Percentiles rank a stretch among this genome's conserved stretches.
These are phyloP conservation scores for Orussus abietinus DNA, from an alignment of 1,140 invertebrate genomes.

Conservation along the genomic window DNA sequence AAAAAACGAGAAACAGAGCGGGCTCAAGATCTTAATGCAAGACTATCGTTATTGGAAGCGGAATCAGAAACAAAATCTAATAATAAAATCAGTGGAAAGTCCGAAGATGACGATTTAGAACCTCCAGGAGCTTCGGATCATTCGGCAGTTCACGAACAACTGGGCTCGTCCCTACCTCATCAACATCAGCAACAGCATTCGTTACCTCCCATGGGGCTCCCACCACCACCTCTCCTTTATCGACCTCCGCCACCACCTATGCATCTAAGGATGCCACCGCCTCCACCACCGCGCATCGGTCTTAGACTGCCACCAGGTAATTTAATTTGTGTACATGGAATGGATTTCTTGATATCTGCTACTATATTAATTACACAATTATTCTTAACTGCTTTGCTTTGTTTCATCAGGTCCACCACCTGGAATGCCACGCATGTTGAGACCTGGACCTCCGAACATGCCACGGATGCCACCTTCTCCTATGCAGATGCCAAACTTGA, in stretches of 20 bases:
- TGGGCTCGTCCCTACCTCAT: no score
- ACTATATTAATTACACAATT: constrained; percentile 8
- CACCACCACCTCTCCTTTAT: constrained; percentile 49
- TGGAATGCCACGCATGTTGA: constrained; percentile 58
- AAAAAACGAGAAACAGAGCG: constrained; percentile 67
- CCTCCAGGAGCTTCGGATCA: constrained; percentile 53
- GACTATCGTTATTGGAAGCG: constrained; percentile 47
- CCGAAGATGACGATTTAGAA: constrained; percentile 37
- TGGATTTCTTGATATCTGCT: constrained; percentile 4
- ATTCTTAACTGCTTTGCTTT: constrained; percentile 8
- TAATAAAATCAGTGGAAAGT: constrained; percentile 30
- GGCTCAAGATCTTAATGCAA: constrained; percentile 60
- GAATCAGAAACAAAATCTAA: constrained; percentile 31
- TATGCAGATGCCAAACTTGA: constrained; percentile 42
- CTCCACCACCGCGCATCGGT: constrained; percentile 54
- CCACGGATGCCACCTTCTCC: constrained; percentile 57
- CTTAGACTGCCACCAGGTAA: constrained; percentile 50
- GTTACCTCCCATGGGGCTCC: constrained; percentile 54
- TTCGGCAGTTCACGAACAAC: constrained; percentile 49
- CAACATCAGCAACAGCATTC: constrained; percentile 37
- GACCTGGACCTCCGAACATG: constrained; percentile 52
- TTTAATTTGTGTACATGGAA: constrained; percentile 10
- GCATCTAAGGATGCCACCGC: constrained; percentile 55
- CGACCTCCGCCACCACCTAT: constrained; percentile 51
- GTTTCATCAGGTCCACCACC: constrained; percentile 48